A percentile compares a stretch with the other conserved stretches of the same genome.
Evolutionary conservation across 2,888 invertebrate genomes (phyloP).

Genomic region (Synergus itoensis): DNA sequence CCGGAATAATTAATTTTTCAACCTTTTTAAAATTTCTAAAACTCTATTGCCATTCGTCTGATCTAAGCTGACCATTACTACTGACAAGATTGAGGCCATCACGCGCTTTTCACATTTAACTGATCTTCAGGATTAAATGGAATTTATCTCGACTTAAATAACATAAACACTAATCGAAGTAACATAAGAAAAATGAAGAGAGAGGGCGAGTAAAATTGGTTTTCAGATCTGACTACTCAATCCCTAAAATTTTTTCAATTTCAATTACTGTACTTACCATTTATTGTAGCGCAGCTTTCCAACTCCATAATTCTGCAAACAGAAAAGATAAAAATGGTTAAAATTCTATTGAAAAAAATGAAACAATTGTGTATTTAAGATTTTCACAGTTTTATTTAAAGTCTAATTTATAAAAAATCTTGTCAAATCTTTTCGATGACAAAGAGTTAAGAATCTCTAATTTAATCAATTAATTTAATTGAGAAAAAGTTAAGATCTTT

Average conservation of each 20-base stretch:
- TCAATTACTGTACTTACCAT: neutral
- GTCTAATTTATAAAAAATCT: too few relatives aligned
- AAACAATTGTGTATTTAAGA: too few relatives aligned
- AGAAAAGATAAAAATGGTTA: neutral
- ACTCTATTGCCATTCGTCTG: neutral
- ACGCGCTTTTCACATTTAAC: slow-evolving; percentile 11
- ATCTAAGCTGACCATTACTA: neutral
- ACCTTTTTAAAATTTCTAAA: too few relatives aligned
- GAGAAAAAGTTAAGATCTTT: neutral
- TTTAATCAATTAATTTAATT: too few relatives aligned
- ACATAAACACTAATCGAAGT: neutral
- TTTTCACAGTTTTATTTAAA: too few relatives aligned
- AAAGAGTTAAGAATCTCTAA: too few relatives aligned
- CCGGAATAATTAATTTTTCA: too few relatives aligned
- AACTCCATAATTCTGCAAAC: neutral
- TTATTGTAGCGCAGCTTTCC: neutral
- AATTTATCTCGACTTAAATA: neutral
- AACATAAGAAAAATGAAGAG: slow-evolving; percentile 15
- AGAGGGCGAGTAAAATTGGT: neutral
- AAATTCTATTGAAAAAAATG: neutral
- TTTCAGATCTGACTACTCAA: neutral
- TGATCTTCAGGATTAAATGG: slow-evolving; percentile 5
- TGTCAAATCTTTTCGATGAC: too few relatives aligned
- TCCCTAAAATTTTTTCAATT: too few relatives aligned
- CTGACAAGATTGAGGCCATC: slow-evolving; percentile 21